Base-by-base conservation (phyloP, 2,888 invertebrate genomes). In the Tyria jacobaeae region DNA sequence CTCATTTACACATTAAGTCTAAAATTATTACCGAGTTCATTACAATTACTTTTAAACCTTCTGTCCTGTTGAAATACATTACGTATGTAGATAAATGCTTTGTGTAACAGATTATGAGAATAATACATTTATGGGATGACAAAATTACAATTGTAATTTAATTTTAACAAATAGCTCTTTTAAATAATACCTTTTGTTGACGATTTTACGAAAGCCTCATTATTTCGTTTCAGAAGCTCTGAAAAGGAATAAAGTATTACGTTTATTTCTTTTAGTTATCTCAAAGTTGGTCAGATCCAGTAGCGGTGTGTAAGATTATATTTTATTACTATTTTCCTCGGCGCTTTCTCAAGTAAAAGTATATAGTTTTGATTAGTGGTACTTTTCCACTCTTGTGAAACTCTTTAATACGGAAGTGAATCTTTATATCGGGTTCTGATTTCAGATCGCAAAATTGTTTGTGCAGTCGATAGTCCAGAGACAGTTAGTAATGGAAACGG, bases 181-280 rank as follows among this genome's bases (percentile, higher is more conserved):
- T 61, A 55, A 55, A 50, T 65, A 58, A 61, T 57, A 57, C 61
- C 48, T 65, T 55, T 54, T 56, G 61, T 57, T 35, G 60, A 47
- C 53, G 35, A 50, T 54, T 52, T 50, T 37, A 54, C 31, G 41
- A 51, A 39, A 50, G 47, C 24, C 35, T 51, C 52, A 44, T 56
- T 50, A 50, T 47, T 34, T 37, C 37, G 17, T 14, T 37, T 57
- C n/a, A n/a, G 25, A 37, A 12, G 10, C 14, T 49, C 4, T 2
- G 12, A 10, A 55, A 44, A 47, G 34, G 47, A 47, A 55, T 41
- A 31, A 34, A 15, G 47, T 25, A 34, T 55, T 44, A 14, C 24
- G 34, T n/a, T 44, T 47, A 24, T 31, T 17, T 9, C 2, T 31
- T 31, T 24, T n/a, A 47, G 21, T 15, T 6, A 55, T 34, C 27